Conservation (phyloP, 2,113 vertebrate species). For the Galbula dea region DNA sequence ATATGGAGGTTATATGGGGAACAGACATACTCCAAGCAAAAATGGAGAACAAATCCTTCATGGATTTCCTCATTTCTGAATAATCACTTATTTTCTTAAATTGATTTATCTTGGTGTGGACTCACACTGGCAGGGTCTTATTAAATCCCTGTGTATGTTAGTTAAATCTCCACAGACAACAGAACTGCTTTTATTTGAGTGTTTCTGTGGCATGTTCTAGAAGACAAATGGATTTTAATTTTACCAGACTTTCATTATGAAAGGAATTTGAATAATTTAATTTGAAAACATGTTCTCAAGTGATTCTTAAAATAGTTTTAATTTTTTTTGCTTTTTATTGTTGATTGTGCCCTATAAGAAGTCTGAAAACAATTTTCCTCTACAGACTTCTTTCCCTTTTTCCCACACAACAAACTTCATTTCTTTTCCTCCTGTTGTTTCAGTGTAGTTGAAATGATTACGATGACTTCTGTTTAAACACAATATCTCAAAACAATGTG, state of each 20-base stretch:
- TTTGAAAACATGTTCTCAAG: slow-evolving; percentile 5
- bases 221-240: slow-evolving; percentile 37
- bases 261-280: slow-evolving; percentile 40
- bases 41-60: not conserved
- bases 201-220: not conserved
- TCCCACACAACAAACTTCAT: not conserved
- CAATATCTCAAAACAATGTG: not conserved
- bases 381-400: not conserved
- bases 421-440: not conserved
- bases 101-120: slow-evolving; percentile 10
- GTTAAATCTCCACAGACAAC: not conserved
- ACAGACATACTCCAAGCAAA: not conserved
- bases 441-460: not conserved
- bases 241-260: not conserved
- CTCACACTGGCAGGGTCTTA: not conserved
- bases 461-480: not conserved
- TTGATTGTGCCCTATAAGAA: not conserved
- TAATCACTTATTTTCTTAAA: not conserved
- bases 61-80: not conserved
- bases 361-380: not conserved
- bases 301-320: not conserved
- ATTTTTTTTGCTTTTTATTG: not conserved
- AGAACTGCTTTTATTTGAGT: slow-evolving; percentile 6
- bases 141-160: not conserved
- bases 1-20: not conserved